Percentiles rank a stretch among this genome's conserved stretches.
These are phyloP conservation scores for Plotosus lineatus DNA, from an alignment of 2,113 vertebrate genomes.

Conservation along the genomic window DNA sequence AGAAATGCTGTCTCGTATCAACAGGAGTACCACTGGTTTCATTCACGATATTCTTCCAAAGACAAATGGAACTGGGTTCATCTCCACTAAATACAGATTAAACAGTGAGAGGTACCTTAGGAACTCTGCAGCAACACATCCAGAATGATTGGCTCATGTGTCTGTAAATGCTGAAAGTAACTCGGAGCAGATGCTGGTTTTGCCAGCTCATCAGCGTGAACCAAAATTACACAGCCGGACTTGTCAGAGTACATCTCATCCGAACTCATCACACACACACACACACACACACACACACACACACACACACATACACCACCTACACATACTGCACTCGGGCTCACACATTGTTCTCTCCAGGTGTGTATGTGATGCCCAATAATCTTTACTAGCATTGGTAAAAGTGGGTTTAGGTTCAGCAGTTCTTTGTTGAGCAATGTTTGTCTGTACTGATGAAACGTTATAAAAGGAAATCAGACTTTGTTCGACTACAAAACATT, in stretches of 20 bases:
- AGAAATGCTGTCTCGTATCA: slow-evolving; percentile 7
- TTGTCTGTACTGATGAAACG: slow-evolving; percentile 19
- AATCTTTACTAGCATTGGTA: not conserved
- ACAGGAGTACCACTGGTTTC: not conserved
- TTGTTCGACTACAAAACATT: not conserved
- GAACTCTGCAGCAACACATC: slow-evolving; percentile 14
- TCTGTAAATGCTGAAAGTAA: slow-evolving; percentile 3
- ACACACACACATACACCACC: not conserved
- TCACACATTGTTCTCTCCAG: not conserved
- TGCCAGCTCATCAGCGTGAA: slow-evolving; percentile 22
- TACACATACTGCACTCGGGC: not conserved
- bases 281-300: not conserved
- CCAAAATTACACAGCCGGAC: slow-evolving; percentile 34
- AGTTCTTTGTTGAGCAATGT: not conserved
- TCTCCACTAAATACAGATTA: not conserved
- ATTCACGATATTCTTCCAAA: slow-evolving; percentile 4
- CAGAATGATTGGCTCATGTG: not conserved
- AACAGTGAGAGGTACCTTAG: not conserved
- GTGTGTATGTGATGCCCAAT: not conserved
- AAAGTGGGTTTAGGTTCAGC: slow-evolving; percentile 8
- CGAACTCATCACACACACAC: slow-evolving; percentile 15
- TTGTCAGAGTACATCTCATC: slow-evolving; percentile 35
- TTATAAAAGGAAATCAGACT: not conserved
- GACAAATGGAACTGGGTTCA: not conserved
- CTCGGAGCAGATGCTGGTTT: not conserved